Percentiles rank a stretch among this genome's conserved stretches.
phyloP scores from a whole-genome alignment of 2,888 invertebrate genomes.

The Amphipyra tragopoginis region DNA sequence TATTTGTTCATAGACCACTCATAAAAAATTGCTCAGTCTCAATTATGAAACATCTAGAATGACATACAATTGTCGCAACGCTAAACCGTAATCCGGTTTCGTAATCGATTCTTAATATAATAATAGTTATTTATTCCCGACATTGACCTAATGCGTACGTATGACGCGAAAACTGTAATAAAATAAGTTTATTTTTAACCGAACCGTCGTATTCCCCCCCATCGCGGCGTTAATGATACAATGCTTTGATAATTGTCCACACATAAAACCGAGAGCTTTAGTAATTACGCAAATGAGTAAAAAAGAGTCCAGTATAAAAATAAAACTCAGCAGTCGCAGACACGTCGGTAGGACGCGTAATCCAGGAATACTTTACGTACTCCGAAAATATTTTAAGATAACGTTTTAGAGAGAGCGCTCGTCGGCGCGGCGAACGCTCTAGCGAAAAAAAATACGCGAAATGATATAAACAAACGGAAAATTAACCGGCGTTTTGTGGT shows the following conservation, averaged over 20 bases:
- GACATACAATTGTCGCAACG: not conserved
- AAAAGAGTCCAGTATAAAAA: slow-evolving; percentile 67
- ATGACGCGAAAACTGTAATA: slow-evolving; percentile 31
- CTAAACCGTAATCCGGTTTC: slow-evolving; percentile 22
- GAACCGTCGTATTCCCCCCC: slow-evolving; percentile 7
- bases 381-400: slow-evolving; percentile 67
- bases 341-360: slow-evolving; percentile 58
- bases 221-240: slow-evolving; percentile 27
- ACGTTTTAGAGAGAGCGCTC: slow-evolving; percentile 55
- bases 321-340: slow-evolving; percentile 69
- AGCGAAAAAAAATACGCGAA: slow-evolving; percentile 43
- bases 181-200: slow-evolving; percentile 39
- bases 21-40: not conserved
- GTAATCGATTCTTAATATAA: slow-evolving; percentile 32
- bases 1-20: no score
- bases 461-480: slow-evolving; percentile 46
- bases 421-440: slow-evolving; percentile 39
- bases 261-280: slow-evolving; percentile 40
- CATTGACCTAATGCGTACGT: slow-evolving; percentile 51
- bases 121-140: slow-evolving; percentile 30
- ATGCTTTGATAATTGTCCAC: slow-evolving; percentile 45
- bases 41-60: not conserved
- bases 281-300: slow-evolving; percentile 65
- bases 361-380: slow-evolving; percentile 65
- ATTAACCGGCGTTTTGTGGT: slow-evolving; percentile 14